phyloP scores from a whole-genome alignment of 2,888 invertebrate genomes.

The Troides aeacus region DNA sequence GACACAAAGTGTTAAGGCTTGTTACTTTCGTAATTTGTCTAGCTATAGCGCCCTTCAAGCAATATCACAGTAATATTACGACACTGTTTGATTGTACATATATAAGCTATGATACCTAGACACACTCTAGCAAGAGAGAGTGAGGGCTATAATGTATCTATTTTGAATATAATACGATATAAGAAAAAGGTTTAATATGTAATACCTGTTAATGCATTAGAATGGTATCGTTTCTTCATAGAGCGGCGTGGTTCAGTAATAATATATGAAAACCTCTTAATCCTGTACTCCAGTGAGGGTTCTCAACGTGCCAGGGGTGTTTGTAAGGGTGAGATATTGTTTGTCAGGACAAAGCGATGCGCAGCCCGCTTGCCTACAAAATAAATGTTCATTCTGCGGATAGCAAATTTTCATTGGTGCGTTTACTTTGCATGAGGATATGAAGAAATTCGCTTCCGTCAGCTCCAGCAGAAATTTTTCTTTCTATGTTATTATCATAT shows the following conservation, averaged over 20 bases:
- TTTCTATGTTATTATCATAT: too few species aligned
- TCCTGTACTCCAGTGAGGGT: slow-evolving; percentile 20
- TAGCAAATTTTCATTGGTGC: slow-evolving; percentile 15
- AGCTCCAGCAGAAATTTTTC: not conserved
- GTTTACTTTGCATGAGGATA: slow-evolving; percentile 11
- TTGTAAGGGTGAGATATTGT: slow-evolving; percentile 25
- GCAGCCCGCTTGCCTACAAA: slow-evolving; percentile 15
- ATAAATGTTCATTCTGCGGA: slow-evolving; percentile 22
- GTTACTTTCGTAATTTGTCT: too few species aligned
- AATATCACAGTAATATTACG: too few species aligned
- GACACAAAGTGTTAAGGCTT: too few species aligned
- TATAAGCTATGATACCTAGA: too few species aligned
- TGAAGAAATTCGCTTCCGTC: not conserved
- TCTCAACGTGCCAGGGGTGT: slow-evolving; percentile 18
- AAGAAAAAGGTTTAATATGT: not conserved
- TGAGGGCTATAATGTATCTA: too few species aligned
- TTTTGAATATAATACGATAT: not conserved
- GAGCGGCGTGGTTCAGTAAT: slow-evolving; percentile 2
- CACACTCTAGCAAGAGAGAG: too few species aligned
- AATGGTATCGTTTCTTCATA: not conserved
- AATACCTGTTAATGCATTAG: not conserved
- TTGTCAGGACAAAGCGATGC: slow-evolving; percentile 21
- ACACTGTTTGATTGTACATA: too few species aligned
- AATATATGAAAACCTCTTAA: slow-evolving; percentile 25
- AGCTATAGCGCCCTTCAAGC: too few species aligned